Conservation (phyloP, 2,888 invertebrate species). For the Tipula helvola region DNA sequence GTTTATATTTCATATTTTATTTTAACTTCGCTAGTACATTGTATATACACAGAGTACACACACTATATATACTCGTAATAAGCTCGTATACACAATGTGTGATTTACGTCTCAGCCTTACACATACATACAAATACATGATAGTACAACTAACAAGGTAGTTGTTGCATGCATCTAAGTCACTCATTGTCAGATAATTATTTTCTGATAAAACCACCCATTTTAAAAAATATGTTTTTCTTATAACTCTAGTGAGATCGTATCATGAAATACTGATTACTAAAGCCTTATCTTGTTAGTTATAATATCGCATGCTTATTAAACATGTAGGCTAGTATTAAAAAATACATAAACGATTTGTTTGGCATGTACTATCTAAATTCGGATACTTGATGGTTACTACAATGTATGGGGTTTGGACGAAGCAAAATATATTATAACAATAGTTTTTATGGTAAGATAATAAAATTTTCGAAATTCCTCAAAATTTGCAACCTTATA, state of each 20-base stretch:
- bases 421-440: background rate
- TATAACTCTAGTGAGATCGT: too few species aligned
- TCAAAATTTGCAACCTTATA: too few species aligned
- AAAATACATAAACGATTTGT: background rate
- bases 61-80: background rate
- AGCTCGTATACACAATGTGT: background rate
- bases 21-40: background rate
- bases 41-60: background rate
- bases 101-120: background rate
- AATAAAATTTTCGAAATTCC: too few species aligned
- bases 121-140: too few species aligned
- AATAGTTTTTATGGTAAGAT: background rate
- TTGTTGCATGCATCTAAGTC: too few species aligned
- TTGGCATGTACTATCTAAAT: background rate
- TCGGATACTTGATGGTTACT: background rate
- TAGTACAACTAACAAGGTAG: too few species aligned
- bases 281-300: too few species aligned
- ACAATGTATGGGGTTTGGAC: background rate
- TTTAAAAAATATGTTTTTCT: too few species aligned
- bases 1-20: conserved; percentile 4
- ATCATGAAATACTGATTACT: too few species aligned
- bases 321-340: background rate
- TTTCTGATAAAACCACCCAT: too few species aligned
- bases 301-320: too few species aligned
- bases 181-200: too few species aligned